phyloP scores from a whole-genome alignment of 92 coral and sea anemone species.

The Palythoa grandis region DNA sequence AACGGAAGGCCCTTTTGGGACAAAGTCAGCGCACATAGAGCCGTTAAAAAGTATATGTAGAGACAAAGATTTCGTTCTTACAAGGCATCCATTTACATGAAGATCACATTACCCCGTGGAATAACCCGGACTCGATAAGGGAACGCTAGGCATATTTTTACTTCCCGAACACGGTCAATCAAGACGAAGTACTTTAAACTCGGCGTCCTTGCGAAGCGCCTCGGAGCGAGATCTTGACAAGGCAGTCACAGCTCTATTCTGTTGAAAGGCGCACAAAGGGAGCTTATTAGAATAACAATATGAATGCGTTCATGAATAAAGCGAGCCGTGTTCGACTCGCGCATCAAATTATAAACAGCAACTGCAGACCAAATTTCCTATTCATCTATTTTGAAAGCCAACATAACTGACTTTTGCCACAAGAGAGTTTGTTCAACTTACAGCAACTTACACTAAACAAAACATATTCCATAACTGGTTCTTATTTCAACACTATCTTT shows the following conservation, averaged over 20 bases:
- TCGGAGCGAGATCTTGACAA: slow-evolving; percentile 43
- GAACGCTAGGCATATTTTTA: slow-evolving; percentile 98
- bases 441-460: background rate
- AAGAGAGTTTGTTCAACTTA: slow-evolving; percentile 18
- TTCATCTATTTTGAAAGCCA: background rate
- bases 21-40: slow-evolving; percentile 46
- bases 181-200: slow-evolving; percentile 68
- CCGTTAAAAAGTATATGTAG: slow-evolving; percentile 52
- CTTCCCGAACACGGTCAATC: slow-evolving; percentile 70
- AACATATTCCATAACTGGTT: background rate
- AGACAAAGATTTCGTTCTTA: slow-evolving; percentile 67
- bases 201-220: slow-evolving; percentile 48
- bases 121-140: slow-evolving; percentile 96
- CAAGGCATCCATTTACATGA: slow-evolving; percentile 68
- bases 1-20: slow-evolving; percentile 51
- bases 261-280: slow-evolving; percentile 56
- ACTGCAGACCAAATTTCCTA: slow-evolving; percentile 41
- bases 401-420: slow-evolving; percentile 11
- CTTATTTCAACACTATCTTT: background rate
- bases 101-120: slow-evolving; percentile 94
- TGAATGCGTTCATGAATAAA: slow-evolving; percentile 56
- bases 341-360: slow-evolving; percentile 43
- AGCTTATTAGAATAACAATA: slow-evolving; percentile 92
- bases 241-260: slow-evolving; percentile 34
- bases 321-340: slow-evolving; percentile 47